Evolutionary conservation across 2,113 vertebrate species (phyloP), one percentile per base, ranked within the genome.

Genomic region (Copsychus sechellarum): DNA sequence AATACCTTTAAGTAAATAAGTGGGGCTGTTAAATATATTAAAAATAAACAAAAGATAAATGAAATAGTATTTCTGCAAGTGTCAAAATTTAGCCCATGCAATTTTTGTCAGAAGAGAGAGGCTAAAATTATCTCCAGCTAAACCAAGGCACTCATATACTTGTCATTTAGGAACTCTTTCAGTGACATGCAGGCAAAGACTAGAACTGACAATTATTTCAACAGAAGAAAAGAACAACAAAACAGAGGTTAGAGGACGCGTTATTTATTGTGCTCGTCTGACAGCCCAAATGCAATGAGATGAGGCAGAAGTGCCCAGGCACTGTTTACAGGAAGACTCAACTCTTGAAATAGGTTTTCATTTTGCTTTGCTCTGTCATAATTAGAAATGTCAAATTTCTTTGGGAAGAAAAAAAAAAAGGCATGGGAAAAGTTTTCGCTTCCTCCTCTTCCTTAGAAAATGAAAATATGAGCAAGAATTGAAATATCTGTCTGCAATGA

Each of bases 341-440:
- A 60, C 38, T 92, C 78, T 76, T 78, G 53, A 84, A 90, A 92
- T 14, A 87, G 77, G 50, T 15, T 89, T 84, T 42, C 12, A 24
- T 94, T 95, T 92, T 15, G 11, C 11, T 87, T 74, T 90, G 23
- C 73, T 87, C 47, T 89, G 51, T 48, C 56, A 51, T 79, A 86
- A 96, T 87, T 81, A 87, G 38, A 56, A 95, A 81, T 47, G 40
- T 78, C 64, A 89, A n/a, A 86, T 91, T 78, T 66, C 50, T 91
- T 88, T 5, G 15, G 6, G 3, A 51, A 1, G 38, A 34, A 56
- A 18, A 0, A 1, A 34, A 51, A 1, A 1, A 78, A 90, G 11
- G 25, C 36, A 57, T 8, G 12, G 24, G 23, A 72, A 12, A 88
- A 82, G 16, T 24, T 42, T 74, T 76, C 0, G 1, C 14, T 82